These are phyloP conservation scores for Laticauda colubrina DNA, from an alignment of 2,113 vertebrate species.

Conservation along the genomic window DNA sequence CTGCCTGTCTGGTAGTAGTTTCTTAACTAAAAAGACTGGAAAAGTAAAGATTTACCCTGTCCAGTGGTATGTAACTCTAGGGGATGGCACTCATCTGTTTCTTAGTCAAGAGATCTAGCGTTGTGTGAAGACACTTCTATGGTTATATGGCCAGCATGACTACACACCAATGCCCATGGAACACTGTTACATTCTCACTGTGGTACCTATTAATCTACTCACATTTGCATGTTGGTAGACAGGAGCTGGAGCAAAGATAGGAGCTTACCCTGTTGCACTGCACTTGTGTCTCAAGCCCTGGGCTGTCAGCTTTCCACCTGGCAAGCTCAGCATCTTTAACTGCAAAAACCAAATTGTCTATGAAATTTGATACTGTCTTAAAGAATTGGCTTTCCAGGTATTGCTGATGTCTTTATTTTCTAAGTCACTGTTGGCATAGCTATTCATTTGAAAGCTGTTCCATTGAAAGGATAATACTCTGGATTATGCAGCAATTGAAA, in stretches of 20 bases:
- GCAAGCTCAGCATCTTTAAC: not conserved
- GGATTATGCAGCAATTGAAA: not conserved
- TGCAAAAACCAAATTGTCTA: not conserved
- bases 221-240: not conserved
- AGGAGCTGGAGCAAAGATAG: not conserved
- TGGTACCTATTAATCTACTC: not conserved
- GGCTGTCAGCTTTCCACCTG: not conserved
- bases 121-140: no score
- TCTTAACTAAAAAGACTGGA: not conserved
- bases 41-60: no score
- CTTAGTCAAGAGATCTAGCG: no score
- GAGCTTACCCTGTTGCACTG: not conserved
- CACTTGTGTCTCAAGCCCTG: not conserved
- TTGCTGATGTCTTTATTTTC: not conserved
- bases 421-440: no score
- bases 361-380: not conserved
- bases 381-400: not conserved
- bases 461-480: not conserved
- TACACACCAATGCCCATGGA: not conserved
- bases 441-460: not conserved
- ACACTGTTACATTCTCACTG: not conserved
- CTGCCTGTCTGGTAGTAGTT: not conserved
- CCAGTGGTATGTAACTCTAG: no score
- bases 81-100: no score
- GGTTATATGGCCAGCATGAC: no score